Base-by-base conservation (phyloP, 2,113 vertebrate species). In the Lampris megalopsis region DNA sequence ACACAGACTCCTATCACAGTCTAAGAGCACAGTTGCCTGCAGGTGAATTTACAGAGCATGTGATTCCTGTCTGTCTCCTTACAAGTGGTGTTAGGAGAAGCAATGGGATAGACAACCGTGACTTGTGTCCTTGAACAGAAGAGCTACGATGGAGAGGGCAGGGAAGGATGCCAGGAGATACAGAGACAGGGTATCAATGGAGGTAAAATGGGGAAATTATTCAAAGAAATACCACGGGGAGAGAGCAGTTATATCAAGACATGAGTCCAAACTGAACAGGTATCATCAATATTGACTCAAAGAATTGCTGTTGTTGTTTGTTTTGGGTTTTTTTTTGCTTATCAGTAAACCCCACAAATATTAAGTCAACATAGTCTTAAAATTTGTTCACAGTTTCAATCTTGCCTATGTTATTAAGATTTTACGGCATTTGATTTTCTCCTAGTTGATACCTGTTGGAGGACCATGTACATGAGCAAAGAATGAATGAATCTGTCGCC, bases 101-200 rank as follows among this genome's bases (percentile, higher is more conserved):
- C 86, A 86, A 85, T 88, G 80, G 74, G 71, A 88, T 86, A 89
- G 85, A 75, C 64, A 68, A 88, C 89, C 93, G 90, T 95, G 95
- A 96, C 97, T 97, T 97, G 95, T 98, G 98, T 98, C 98, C 97
- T 98, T 98, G 98, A 99, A 95, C 97, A 99, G 98, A 97, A 96
- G 87, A 92, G 92, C 76, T 68, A 60, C 84, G 70, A 81, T 88
- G 85, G 79, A 81, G 78, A 71, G 79, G 93, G 87, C 89, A 6
- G 71, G 92, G 93, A 92, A 89, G 78, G 92, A 91, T 93, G 94
- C 94, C 76, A 91, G 94, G 94, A 81, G 65, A 92, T 90, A 89
- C 85, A 45, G 75, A 95, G 94, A 92, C 79, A 63, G 93, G 94
- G 85, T 75, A 75, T 81, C 78, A 86, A 82, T 76, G 35, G 50